Conservation (phyloP, 2,113 vertebrate species). For the Microtus richardsoni region DNA sequence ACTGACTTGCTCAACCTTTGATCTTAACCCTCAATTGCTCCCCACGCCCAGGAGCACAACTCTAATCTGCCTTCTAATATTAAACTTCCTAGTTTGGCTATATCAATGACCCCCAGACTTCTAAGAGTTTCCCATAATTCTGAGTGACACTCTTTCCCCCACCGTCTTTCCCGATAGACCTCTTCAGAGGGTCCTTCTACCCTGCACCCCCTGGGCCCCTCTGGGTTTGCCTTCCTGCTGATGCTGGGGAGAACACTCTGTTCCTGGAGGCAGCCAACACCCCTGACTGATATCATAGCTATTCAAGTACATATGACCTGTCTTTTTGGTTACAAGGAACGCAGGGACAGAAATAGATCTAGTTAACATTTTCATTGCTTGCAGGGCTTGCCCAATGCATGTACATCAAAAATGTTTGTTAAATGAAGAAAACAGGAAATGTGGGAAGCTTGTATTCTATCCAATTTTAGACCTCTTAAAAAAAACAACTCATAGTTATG, state of each 20-base stretch:
- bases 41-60: accelerated
- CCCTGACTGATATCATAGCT: no score
- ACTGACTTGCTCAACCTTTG: accelerated
- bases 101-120: accelerated
- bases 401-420: background rate
- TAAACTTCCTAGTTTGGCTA: background rate
- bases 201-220: background rate
- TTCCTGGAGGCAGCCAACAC: background rate
- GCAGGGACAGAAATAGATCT: background rate
- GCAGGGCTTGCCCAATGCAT: background rate
- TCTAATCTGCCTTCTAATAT: background rate
- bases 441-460: background rate
- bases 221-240: background rate
- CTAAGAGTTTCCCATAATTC: background rate
- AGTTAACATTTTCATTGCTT: background rate
- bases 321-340: background rate
- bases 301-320: background rate
- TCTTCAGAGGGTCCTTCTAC: accelerated
- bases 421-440: conserved; percentile 37
- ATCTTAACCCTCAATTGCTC: background rate
- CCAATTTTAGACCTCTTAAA: background rate
- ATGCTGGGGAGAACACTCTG: background rate
- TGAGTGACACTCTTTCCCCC: no score
- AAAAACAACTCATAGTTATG: conserved; percentile 7
- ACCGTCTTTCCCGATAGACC: background rate